phyloP scores from a whole-genome alignment of 2,888 invertebrate species.

The Shargacucullia verbasci region DNA sequence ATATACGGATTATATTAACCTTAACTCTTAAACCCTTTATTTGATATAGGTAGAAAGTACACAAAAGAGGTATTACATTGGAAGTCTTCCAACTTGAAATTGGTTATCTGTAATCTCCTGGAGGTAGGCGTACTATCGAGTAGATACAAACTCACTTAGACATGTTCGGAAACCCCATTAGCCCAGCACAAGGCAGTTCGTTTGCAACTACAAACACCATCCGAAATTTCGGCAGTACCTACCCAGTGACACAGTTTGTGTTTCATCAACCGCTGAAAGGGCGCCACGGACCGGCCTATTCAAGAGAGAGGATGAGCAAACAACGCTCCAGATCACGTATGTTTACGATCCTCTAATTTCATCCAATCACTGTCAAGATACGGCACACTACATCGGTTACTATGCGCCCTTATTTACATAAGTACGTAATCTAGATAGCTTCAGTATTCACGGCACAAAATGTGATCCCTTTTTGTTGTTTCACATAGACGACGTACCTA shows the following conservation, averaged over 20 bases:
- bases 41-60: constrained; percentile 6
- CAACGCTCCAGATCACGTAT: constrained; percentile 72
- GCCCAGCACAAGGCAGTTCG: constrained; percentile 71
- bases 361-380: constrained; percentile 76
- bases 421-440: constrained; percentile 15
- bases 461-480: constrained; percentile 5
- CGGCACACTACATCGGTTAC: constrained; percentile 38
- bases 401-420: constrained; percentile 38
- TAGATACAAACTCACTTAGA: constrained; percentile 50
- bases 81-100: constrained; percentile 41
- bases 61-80: constrained; percentile 33
- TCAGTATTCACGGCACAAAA: constrained; percentile 10
- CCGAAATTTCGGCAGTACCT: constrained; percentile 79
- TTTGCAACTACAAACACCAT: constrained; percentile 77
- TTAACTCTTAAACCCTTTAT: constrained; percentile 30
- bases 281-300: constrained; percentile 67
- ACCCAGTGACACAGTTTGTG: constrained; percentile 84
- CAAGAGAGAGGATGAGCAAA: constrained; percentile 74
- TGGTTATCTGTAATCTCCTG: constrained; percentile 51
- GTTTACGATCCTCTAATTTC: constrained; percentile 77
- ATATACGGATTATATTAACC: constrained; percentile 3
- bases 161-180: constrained; percentile 74
- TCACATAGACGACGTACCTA: background rate
- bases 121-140: constrained; percentile 28
- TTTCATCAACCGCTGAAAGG: constrained; percentile 84